Evolutionary conservation across 2,797 vertebrate genomes (phyloP).

Genomic region (Hippoglossus hippoglossus): DNA sequence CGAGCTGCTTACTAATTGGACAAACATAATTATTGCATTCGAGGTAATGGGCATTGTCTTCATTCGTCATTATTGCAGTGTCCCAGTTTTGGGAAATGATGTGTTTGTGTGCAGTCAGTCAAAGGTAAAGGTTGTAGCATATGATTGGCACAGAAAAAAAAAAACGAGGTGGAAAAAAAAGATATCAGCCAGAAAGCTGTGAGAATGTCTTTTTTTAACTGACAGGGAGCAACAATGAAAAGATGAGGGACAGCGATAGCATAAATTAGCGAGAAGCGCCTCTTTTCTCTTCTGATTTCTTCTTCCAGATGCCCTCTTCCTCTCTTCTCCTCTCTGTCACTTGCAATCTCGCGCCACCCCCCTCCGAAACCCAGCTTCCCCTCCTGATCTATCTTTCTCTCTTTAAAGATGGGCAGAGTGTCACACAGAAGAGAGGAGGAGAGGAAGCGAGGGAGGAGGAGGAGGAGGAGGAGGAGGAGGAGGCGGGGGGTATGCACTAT

Average conservation of each 20-base stretch:
- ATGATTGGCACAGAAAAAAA: conserved; percentile 3
- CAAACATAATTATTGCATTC: conserved; percentile 77
- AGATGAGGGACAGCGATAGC: conserved; percentile 64
- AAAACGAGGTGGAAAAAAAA: conserved; percentile 13
- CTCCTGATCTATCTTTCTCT: conserved; percentile 73
- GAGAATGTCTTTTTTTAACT: conserved; percentile 54
- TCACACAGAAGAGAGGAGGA: conserved; percentile 60
- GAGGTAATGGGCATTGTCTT: conserved; percentile 59
- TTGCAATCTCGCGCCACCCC: conserved; percentile 53
- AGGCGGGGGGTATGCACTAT: conserved; percentile 83
- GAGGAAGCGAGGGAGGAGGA: conserved; percentile 85
- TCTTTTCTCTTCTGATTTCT: conserved; percentile 59
- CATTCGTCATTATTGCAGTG: conserved; percentile 63
- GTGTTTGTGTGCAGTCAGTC: conserved; percentile 30
- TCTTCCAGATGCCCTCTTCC: conserved; percentile 52
- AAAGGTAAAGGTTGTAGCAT: conserved; percentile 49
- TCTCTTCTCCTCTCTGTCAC: conserved; percentile 60
- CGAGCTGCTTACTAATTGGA: conserved; percentile 78
- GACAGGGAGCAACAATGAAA: conserved; percentile 65
- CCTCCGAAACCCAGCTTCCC: conserved; percentile 49
- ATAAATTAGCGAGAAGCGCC: conserved; percentile 68
- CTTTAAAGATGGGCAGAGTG: conserved; percentile 89
- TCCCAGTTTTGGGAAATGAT: conserved; percentile 41
- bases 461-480: conserved; percentile 68
- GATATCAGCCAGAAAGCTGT: conserved; percentile 28